Base-by-base conservation (phyloP, 2,797 vertebrate genomes). In the Acanthurus leucopareius region DNA sequence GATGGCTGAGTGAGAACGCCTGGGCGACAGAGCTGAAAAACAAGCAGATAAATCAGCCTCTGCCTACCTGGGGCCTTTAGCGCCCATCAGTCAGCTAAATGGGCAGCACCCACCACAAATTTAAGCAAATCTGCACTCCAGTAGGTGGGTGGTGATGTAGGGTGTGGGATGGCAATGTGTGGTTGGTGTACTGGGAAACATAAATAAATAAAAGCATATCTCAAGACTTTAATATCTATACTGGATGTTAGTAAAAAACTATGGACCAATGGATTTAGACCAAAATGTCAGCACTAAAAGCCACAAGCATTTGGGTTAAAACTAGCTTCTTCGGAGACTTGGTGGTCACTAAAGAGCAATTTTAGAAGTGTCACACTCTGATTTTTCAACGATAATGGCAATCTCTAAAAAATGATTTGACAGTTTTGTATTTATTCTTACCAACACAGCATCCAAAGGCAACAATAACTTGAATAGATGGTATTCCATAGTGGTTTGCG, bases 11-110 rank as follows among this genome's bases (percentile, higher is more conserved):
- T 85, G 92, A 91, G 88, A 84, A 86, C 75, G 70, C 49, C 72
- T 42, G 71, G 75, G 69, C 79, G 73, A 84, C 76, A 73, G 80
- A 77, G 83, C 76, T 92, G 89, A 88, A 93, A 89, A 93, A 90
- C 87, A 90, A 85, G 85, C 83, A 68, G 79, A 92, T 93, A 92
- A 90, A 94, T 93, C 89, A 91, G 85, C 72, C 61, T 64, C 65
- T 72, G 84, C 58, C 84, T 68, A 59, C 85, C 64, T 54, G 16
- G 48, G 45, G 82, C 75, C 85, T 79, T 75, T 35, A 60, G 81
- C 2, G 2, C 48, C 78, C 84, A 93, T 92, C 88, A 81, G 79
- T 94, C 91, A 91, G 63, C 69, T 67, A 81, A 86, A 92, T 85
- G 84, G 85, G 82, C 87, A 69, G 88, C 82, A 22, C 63, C 66